Evolutionary conservation across 2,888 invertebrate genomes (phyloP).

Genomic region (Standfussiana lucernea): DNA sequence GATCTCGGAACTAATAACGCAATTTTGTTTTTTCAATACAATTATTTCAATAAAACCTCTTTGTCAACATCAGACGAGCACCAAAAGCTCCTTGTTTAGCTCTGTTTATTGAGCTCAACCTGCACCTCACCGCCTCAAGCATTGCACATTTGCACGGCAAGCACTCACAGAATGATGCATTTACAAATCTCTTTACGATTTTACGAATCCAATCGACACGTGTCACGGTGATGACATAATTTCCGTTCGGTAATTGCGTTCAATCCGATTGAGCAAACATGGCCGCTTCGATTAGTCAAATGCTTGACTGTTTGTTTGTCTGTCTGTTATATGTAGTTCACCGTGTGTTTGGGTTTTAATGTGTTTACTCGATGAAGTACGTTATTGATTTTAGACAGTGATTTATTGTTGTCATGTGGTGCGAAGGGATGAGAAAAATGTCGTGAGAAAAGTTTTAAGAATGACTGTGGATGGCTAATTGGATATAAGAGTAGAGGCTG

Average conservation of each 20-base stretch:
- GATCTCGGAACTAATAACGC: no score
- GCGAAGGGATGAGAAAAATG: not conserved
- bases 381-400: slow-evolving; percentile 29
- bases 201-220: slow-evolving; percentile 19
- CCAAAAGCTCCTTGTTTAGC: not conserved
- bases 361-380: slow-evolving; percentile 1
- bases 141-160: not conserved
- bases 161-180: slow-evolving; percentile 3
- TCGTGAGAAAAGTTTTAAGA: not conserved
- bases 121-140: not conserved
- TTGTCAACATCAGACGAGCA: not conserved
- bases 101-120: not conserved
- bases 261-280: slow-evolving; percentile 66
- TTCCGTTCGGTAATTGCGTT: slow-evolving; percentile 72
- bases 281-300: slow-evolving; percentile 61
- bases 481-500: not conserved
- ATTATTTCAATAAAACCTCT: not conserved
- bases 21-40: not conserved
- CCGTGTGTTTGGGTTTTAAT: slow-evolving; percentile 41
- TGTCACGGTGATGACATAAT: slow-evolving; percentile 68
- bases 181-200: slow-evolving; percentile 25
- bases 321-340: slow-evolving; percentile 41
- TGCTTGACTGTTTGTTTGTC: slow-evolving; percentile 51
- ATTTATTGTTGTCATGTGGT: slow-evolving; percentile 9
- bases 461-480: not conserved